phyloP scores from a whole-genome alignment of 2,113 vertebrate species.

The Leptocoma aspasia region DNA sequence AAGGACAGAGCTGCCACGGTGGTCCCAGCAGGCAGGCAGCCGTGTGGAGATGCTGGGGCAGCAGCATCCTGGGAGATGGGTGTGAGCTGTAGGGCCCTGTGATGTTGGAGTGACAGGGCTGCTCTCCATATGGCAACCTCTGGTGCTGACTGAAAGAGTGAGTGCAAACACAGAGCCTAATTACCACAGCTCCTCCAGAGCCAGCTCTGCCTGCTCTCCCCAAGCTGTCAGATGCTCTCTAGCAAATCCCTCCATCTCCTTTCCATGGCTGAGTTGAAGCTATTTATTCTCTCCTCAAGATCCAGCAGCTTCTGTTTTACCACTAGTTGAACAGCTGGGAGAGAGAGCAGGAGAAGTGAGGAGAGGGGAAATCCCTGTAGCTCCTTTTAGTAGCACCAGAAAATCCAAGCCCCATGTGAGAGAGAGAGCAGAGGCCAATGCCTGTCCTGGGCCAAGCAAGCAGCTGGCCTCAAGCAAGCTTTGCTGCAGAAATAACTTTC shows the following conservation, averaged over 20 bases:
- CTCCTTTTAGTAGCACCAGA: neutral
- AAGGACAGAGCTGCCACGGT: neutral
- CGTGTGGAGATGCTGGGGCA: neutral
- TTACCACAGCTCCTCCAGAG: constrained; percentile 44
- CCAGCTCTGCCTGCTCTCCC: constrained; percentile 39
- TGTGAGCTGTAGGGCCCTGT: neutral
- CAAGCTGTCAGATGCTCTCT: constrained; percentile 40
- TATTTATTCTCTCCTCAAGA: neutral
- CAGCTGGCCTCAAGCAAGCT: fast-evolving
- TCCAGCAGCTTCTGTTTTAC: neutral
- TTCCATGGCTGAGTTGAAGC: neutral
- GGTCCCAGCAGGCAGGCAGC: neutral
- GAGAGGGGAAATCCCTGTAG: neutral
- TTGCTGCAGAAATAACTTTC: neutral
- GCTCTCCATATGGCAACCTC: constrained; percentile 54
- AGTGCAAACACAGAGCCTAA: constrained; percentile 55
- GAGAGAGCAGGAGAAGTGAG: neutral
- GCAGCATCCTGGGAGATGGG: fast-evolving
- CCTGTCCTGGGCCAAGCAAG: neutral
- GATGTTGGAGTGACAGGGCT: constrained; percentile 36
- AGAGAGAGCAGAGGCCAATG: neutral
- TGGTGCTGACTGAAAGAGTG: constrained; percentile 42
- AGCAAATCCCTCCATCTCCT: constrained; percentile 54
- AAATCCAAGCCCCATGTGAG: neutral
- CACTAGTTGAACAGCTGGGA: neutral